phyloP scores from a whole-genome alignment of 2,888 invertebrate species.

The Yponomeuta cagnagella region DNA sequence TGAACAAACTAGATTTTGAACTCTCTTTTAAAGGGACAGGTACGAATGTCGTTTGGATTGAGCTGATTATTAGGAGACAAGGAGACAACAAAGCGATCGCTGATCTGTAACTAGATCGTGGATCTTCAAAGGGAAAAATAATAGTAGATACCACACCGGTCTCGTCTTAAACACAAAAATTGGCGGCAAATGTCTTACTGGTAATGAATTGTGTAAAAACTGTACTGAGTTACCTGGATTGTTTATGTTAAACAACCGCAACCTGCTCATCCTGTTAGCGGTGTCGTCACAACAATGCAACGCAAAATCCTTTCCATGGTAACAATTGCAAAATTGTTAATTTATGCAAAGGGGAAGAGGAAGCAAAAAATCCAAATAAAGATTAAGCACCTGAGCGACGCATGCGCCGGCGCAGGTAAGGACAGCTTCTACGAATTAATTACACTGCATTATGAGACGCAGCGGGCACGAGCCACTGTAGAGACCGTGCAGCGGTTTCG shows the following conservation, averaged over 20 bases:
- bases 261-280: conserved; percentile 11
- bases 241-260: conserved; percentile 12
- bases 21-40: conserved; percentile 35
- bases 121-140: conserved; percentile 38
- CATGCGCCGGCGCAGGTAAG: conserved; percentile 54
- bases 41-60: conserved; percentile 32
- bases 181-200: conserved; percentile 24
- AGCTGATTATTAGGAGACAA: conserved; percentile 38
- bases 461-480: conserved; percentile 43
- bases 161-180: conserved; percentile 25
- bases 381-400: conserved; percentile 68
- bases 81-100: conserved; percentile 60
- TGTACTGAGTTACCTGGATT: conserved; percentile 6
- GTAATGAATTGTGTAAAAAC: conserved; percentile 18
- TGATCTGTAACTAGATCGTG: conserved; percentile 66
- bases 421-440: conserved; percentile 59
- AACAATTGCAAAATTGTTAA: conserved; percentile 57
- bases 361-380: conserved; percentile 65
- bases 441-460: conserved; percentile 43
- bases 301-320: conserved; percentile 25
- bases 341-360: conserved; percentile 73
- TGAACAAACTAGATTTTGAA: conserved; percentile 36
- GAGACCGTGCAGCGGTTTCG: conserved; percentile 30
- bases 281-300: conserved; percentile 16
- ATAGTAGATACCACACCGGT: conserved; percentile 32